Evolutionary conservation across 2,888 invertebrate genomes (phyloP), one percentile per base, ranked within the genome.

Genomic region (Ophion obscuratus): DNA sequence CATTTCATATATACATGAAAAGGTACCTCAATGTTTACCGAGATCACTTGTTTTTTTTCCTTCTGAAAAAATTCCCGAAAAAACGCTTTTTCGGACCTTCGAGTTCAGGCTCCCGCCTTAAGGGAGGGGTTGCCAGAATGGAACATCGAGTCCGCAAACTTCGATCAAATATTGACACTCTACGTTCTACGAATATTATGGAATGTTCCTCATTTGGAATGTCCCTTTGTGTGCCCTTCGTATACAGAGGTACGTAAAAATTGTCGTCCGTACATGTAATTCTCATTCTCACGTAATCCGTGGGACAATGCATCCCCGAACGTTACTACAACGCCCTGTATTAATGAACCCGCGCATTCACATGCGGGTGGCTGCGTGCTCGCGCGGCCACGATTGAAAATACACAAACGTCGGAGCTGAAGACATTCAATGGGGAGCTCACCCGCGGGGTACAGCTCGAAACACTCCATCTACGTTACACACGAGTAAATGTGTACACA

Each of bases 271-370:
- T 14, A 47, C 14, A 27, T 40, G 36, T 36, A 36, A 71, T 74
- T 61, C 40, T 74, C 14, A 61, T 74, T 61, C 40, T 61, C 61
- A 74, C 73, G 61, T 74, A 74, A 61, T 74, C 40, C 40, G 40
- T 61, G 61, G 14, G 40, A 20, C 2, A 59, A 10, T 44, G 31
- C 61, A 61, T 61, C 73, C 61, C 40, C 36, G 40, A 61, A 40
- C 31, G 17, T 61, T 9, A 71, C 11, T 57, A 40, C 31, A 73
- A 11, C 14, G 5, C 10, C 10, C 71, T 57, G 24, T 71, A 31
- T 27, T 57, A 57, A 36, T 31, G 31, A 31, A 9, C 57, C 10
- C n/a, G 40, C 40, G 2, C n/a, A 40, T 74, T 61, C n/a, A 61
- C 44, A 75, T 75, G 75, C 75, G 75, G 75, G 75, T 62, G 40